Evolutionary conservation across 2,113 vertebrate genomes (phyloP).

Genomic region (Phrynosoma platyrhinos): DNA sequence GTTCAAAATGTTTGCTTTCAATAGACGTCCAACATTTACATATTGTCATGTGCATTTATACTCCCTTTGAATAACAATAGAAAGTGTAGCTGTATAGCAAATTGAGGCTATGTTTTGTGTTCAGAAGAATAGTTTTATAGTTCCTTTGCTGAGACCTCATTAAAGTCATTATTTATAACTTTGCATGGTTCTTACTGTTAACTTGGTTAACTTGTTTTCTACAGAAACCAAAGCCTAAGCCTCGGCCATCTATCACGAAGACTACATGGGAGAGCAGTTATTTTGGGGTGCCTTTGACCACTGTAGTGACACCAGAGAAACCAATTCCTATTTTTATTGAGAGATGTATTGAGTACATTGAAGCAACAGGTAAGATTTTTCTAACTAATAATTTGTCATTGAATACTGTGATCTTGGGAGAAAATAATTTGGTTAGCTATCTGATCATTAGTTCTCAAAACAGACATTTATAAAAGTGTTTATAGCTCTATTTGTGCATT

Average conservation of each 20-base stretch:
- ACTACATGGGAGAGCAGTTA: slow-evolving; percentile 92
- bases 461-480: neutral
- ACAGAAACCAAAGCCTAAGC: slow-evolving; percentile 90
- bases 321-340: slow-evolving; percentile 95
- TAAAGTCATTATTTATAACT: neutral
- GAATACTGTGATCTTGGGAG: neutral
- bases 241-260: slow-evolving; percentile 90
- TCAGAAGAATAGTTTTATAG: neutral
- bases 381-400: neutral
- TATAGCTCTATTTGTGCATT: neutral
- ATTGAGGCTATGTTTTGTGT: neutral
- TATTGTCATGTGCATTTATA: neutral
- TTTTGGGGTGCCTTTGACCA: slow-evolving; percentile 88
- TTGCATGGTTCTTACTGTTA: neutral
- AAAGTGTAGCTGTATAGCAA: neutral
- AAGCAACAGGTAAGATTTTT: slow-evolving; percentile 85
- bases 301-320: slow-evolving; percentile 84
- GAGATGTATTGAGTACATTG: slow-evolving; percentile 94
- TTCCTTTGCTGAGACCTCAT: neutral
- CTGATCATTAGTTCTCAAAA: too few species aligned
- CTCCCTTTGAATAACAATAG: neutral
- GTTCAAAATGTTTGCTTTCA: neutral
- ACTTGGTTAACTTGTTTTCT: neutral
- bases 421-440: neutral
- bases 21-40: neutral